Evolutionary conservation across 2,888 invertebrate genomes (phyloP).

Genomic region (Junonia oenone): DNA sequence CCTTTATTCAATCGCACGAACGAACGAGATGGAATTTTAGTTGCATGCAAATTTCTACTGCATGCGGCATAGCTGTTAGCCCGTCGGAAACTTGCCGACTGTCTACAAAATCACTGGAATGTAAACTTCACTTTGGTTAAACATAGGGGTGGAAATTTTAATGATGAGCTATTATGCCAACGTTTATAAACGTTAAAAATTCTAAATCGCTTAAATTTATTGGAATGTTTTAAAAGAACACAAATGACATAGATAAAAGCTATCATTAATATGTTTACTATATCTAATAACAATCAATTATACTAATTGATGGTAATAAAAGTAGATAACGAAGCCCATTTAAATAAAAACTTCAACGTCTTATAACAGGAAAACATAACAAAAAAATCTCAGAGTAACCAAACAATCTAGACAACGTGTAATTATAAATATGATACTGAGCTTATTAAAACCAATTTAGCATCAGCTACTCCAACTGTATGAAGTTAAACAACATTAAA

Average conservation of each 20-base stretch:
- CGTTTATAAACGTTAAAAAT: not conserved
- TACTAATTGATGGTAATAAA: not conserved
- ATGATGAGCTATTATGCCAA: not conserved
- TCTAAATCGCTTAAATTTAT: no score
- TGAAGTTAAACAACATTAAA: constrained; percentile 10
- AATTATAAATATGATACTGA: not conserved
- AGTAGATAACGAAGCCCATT: not conserved
- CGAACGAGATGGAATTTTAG: constrained; percentile 35
- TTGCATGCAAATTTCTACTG: constrained; percentile 37
- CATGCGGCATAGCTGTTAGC: constrained; percentile 18
- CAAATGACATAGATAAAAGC: not conserved
- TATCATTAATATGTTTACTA: no score
- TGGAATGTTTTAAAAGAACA: not conserved
- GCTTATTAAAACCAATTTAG: not conserved
- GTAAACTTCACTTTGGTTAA: constrained; percentile 11
- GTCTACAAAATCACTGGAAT: constrained; percentile 12
- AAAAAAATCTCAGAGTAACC: not conserved
- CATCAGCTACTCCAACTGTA: not conserved
- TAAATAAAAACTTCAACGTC: not conserved
- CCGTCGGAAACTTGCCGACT: constrained; percentile 15
- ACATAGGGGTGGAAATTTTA: not conserved
- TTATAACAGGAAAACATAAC: not conserved
- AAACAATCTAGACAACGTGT: not conserved
- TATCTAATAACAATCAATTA: no score
- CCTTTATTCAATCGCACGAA: constrained; percentile 64